Base-by-base conservation (phyloP, 2,888 invertebrate genomes). In the Clepsis dumicolana region DNA sequence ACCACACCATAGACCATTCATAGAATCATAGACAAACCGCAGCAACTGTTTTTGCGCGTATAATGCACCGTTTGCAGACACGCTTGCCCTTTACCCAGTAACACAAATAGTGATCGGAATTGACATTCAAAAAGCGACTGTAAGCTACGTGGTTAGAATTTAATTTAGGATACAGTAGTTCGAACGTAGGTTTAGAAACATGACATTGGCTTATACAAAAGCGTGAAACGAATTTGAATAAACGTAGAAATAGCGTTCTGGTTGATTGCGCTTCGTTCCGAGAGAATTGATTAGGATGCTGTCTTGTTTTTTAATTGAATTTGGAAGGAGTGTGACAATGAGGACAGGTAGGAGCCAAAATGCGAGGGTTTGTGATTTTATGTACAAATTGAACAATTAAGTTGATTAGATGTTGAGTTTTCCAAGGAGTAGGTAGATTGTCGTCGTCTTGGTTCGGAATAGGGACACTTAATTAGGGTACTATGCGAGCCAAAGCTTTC, bases 61-160 rank as follows among this genome's bases (percentile, higher is more conserved):
- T 79, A 79, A 81, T 80, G 72, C 75, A 77, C 67, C 73, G 74
- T 76, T 80, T 77, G 75, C 74, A 63, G 72, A 69, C 75, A 77
- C 82, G 83, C 84, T 84, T 87, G 91, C 91, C 92, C 90, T 91
- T 91, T 91, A 91, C 92, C 92, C 75, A 91, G 85, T 90, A 84
- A 91, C 91, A 91, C 84, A 83, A 85, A 90, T 90, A 84, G 74
- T 72, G 75, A 74, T 57, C 25, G 24, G 2, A 44, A 44, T 59
- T 59, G 68, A 61, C 75, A 79, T 70, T 70, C 72, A 48, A 86
- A 80, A 79, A 70, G 61, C 69, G 70, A 73, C 80, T 74, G 74
- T 80, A 57, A 61, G 1, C n/a, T 8, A 5, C 63, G 18, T 24
- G 25, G 60, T 74, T 79, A 83, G 78, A 80, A 80, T 65, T 65